Evolutionary conservation across 2,888 invertebrate genomes (phyloP).

Genomic region (Lepidochrysops patricia): DNA sequence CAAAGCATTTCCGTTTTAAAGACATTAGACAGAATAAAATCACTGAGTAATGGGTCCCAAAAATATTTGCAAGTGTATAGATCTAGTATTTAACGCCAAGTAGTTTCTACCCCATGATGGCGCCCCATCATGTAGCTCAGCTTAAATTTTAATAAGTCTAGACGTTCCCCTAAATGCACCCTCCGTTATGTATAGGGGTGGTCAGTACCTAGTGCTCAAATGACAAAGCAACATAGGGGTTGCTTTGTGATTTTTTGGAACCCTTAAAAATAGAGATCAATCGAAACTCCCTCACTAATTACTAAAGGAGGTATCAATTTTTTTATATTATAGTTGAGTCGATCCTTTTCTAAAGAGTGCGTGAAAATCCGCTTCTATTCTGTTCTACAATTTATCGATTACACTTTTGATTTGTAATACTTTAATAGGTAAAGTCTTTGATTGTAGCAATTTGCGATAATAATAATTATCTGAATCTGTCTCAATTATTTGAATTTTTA

Average conservation of each 20-base stretch:
- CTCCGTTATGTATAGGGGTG: constrained; percentile 7
- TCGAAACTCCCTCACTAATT: not conserved
- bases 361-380: too few species aligned
- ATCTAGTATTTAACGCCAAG: not conserved
- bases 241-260: not conserved
- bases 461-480: too few species aligned
- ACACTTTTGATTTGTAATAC: too few species aligned
- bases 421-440: too few species aligned
- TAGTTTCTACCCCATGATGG: not conserved
- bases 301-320: not conserved
- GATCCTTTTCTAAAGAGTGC: too few species aligned
- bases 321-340: not conserved
- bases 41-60: too few species aligned
- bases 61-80: not conserved
- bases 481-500: too few species aligned
- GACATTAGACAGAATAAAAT: too few species aligned
- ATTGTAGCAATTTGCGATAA: too few species aligned
- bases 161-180: constrained; percentile 3
- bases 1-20: too few species aligned
- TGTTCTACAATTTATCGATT: too few species aligned
- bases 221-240: not conserved
- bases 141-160: constrained; percentile 12
- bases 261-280: not conserved
- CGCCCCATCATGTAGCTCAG: not conserved
- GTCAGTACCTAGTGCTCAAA: constrained; percentile 1